Percentiles rank a stretch among this genome's conserved stretches.
These are phyloP conservation scores for Xanthia icteritia DNA, from an alignment of 2,888 invertebrate genomes.

Conservation along the genomic window DNA sequence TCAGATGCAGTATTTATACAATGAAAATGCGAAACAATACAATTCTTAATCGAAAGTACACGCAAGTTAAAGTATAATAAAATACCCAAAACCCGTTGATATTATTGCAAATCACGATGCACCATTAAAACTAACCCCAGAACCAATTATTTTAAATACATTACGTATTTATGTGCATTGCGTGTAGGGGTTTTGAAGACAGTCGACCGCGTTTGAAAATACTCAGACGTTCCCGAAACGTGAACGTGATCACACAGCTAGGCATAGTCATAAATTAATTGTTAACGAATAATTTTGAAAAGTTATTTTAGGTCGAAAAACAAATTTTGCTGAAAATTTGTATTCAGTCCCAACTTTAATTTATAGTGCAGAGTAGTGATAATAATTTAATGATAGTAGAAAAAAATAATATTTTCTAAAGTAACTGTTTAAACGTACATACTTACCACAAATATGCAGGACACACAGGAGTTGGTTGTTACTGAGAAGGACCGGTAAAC, in stretches of 20 bases:
- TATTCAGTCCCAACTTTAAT: not conserved
- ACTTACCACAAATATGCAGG: constrained; percentile 8
- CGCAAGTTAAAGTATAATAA: not conserved
- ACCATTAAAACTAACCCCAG: constrained; percentile 11
- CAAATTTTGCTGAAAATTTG: too few relatives aligned
- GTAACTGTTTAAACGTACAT: not conserved
- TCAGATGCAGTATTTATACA: not conserved
- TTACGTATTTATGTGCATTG: constrained; percentile 39
- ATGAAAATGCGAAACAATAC: not conserved
- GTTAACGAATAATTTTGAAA: not conserved
- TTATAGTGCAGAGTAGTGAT: not conserved
- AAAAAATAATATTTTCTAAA: not conserved
- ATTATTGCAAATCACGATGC: constrained; percentile 12
- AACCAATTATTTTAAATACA: constrained; percentile 11
- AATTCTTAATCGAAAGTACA: constrained; percentile 6
- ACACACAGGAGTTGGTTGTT: not conserved
- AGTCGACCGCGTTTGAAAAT: not conserved
- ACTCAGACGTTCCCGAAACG: constrained; percentile 6
- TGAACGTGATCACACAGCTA: not conserved
- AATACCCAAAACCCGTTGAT: not conserved
- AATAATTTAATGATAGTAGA: not conserved
- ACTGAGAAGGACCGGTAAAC: constrained; percentile 35
- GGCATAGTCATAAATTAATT: not conserved
- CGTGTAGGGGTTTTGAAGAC: constrained; percentile 17
- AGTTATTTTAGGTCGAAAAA: too few relatives aligned